Percentiles rank a stretch among this genome's conserved stretches.
These are phyloP conservation scores for Grammomys dolichurus DNA, from an alignment of 2,113 vertebrate species.

Conservation along the genomic window DNA sequence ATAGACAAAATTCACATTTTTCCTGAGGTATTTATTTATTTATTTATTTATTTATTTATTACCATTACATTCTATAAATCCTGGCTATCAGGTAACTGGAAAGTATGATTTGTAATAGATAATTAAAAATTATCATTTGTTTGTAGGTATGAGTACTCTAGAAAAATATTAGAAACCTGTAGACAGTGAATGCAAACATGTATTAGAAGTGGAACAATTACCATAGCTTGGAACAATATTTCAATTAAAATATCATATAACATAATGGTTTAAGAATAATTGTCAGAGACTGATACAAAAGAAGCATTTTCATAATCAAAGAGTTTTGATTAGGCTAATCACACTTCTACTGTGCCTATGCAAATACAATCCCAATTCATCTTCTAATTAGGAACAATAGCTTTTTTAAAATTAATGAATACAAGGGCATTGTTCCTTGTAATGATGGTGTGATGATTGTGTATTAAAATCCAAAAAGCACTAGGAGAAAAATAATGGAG, in stretches of 20 bases:
- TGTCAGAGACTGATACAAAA: not conserved
- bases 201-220: not conserved
- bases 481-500: not conserved
- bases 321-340: slow-evolving; percentile 5
- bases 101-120: not conserved
- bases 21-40: too few relatives aligned
- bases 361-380: not conserved
- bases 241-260: not conserved
- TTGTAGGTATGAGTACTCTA: not conserved
- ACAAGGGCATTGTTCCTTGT: not conserved
- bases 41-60: too few relatives aligned
- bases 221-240: not conserved
- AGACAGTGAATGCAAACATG: not conserved
- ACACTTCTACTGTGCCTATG: not conserved
- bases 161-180: not conserved
- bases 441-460: not conserved
- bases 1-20: not conserved
- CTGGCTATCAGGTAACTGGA: not conserved
- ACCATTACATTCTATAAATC: not conserved
- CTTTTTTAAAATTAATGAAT: not conserved
- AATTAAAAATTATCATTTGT: not conserved
- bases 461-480: not conserved
- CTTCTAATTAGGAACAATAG: not conserved
- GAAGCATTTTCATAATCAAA: not conserved
- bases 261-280: not conserved